phyloP scores from a whole-genome alignment of 1,140 invertebrate species.

The Drosophila hydei region DNA sequence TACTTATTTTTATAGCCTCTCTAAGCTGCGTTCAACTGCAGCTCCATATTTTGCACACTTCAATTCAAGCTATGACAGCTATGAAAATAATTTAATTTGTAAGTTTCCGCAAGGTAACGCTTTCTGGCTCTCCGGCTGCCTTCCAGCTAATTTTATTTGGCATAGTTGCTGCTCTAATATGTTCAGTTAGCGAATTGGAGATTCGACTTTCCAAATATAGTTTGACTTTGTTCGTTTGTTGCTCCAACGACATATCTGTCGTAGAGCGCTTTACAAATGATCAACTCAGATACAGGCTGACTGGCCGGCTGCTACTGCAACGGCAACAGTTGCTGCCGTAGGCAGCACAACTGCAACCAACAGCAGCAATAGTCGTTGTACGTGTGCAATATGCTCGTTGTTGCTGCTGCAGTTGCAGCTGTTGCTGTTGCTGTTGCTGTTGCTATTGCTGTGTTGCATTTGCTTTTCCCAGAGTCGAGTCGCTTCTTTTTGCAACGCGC shows the following conservation, averaged over 20 bases:
- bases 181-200: slow-evolving; percentile 39
- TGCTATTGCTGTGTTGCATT: slow-evolving; percentile 47
- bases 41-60: not conserved
- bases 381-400: slow-evolving; percentile 67
- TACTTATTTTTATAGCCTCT: no score
- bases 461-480: slow-evolving; percentile 70
- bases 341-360: slow-evolving; percentile 32
- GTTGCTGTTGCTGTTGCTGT: slow-evolving; percentile 26
- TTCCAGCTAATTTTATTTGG: not conserved
- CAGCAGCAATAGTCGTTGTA: slow-evolving; percentile 50
- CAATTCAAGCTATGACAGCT: not conserved
- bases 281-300: slow-evolving; percentile 73
- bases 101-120: no score
- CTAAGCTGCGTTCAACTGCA: no score
- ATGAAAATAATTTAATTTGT: not conserved
- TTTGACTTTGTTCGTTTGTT: slow-evolving; percentile 28
- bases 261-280: slow-evolving; percentile 74
- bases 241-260: slow-evolving; percentile 65
- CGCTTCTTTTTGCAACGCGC: slow-evolving; percentile 66
- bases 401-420: slow-evolving; percentile 18
- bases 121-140: not conserved
- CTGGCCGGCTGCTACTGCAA: slow-evolving; percentile 66
- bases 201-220: slow-evolving; percentile 43
- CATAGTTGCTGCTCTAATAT: slow-evolving; percentile 14
- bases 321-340: slow-evolving; percentile 54